Evolutionary conservation across 2,888 invertebrate species (phyloP), one percentile per base, ranked within the genome.

Genomic region (Emmelina monodactyla): DNA sequence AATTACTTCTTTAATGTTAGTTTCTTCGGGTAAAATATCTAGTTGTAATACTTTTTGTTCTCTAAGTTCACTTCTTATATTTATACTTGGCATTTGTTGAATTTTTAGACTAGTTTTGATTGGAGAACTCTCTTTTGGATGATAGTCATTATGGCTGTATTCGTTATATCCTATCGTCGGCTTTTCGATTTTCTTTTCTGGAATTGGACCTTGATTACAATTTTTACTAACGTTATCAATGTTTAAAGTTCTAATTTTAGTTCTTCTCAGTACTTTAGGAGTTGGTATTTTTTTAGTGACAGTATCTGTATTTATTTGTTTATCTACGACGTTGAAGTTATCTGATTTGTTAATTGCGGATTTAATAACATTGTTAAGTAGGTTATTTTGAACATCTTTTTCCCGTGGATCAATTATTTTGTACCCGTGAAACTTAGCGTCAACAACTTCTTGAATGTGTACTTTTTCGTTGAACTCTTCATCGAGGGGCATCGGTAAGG

Each of bases 71-170:
- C 76, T 67, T 51, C 76, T 68, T 41, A 84, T 83, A 47, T 70
- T 73, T 39, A 83, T 71, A 35, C 70, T 62, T 32, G 82, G 82
- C 72, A 82, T 72, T 45, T 61, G 54, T 60, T 82, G 82, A 43
- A 80, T 47, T 45, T 65, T 53, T 38, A 82, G 54, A 33, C 44
- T 37, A 47, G 58, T 69, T 30, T 37, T 46, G 22, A 6, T 19
- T n/a, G n/a, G n/a, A 25, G 49, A 42, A 28, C 16, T 40, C 28
- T 35, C 19, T 31, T 44, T 51, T 32, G 40, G 40, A 46, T 57
- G 55, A 25, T 59, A 55, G 48, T 69, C 62, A 31, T 49, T 41
- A 44, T 71, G 59, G 50, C 63, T 53, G 49, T 53, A 62, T 34
- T 55, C 50, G 42, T 66, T 59, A 50, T 78, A 78, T 40, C 61